Percentiles rank a stretch among this genome's conserved stretches.
phyloP scores from a whole-genome alignment of 2,797 vertebrate species.

The Diglossa cyanea region DNA sequence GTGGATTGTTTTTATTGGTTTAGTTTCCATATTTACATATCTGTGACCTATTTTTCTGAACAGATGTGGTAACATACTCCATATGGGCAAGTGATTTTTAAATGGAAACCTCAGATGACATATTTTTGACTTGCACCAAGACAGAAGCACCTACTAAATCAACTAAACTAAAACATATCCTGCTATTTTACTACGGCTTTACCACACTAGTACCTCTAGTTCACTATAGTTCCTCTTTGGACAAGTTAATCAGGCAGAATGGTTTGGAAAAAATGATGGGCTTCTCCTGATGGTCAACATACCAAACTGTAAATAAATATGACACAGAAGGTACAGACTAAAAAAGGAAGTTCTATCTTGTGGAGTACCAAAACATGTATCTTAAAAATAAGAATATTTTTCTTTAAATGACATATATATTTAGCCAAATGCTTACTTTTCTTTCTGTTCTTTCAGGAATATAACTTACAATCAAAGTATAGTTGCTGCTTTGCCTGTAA shows the following conservation, averaged over 20 bases:
- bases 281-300: background rate
- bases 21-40: constrained; percentile 5
- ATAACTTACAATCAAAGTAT: background rate
- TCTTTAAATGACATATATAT: background rate
- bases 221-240: background rate
- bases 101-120: background rate
- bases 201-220: background rate
- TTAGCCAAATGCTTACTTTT: background rate
- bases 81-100: background rate
- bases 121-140: background rate
- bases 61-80: background rate
- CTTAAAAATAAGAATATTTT: background rate
- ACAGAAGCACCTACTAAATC: background rate
- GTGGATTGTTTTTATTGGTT: background rate
- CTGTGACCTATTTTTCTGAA: background rate
- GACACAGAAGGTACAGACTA: accelerated
- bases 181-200: background rate
- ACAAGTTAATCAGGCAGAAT: background rate
- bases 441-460: background rate
- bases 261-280: background rate
- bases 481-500: background rate
- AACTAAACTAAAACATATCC: background rate
- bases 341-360: background rate
- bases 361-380: background rate
- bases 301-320: background rate